Evolutionary conservation across 2,888 invertebrate species (phyloP), one percentile per base, ranked within the genome.

Genomic region (Caenorhabditis imperialis): DNA sequence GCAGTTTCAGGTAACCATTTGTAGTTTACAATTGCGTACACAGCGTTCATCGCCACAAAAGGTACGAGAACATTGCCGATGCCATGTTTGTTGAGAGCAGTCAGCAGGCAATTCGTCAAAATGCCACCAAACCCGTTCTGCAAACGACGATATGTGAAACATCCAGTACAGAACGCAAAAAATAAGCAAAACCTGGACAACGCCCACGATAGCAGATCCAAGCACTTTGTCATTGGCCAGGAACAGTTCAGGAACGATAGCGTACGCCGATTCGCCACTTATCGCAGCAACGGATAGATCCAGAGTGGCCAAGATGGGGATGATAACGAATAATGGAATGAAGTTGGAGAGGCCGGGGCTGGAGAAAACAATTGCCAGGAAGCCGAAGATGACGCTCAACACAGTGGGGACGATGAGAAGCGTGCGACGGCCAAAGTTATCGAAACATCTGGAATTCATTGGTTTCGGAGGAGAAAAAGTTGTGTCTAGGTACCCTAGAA

Each of bases 221-320:
- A 84, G 44, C 5, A 86, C 75, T 51, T 82, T 79, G 54, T 85
- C 84, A 18, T 77, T 76, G 20, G 86, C 84, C 20, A 79, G 69
- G 51, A 85, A 85, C 14, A 85, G 75, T 63, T 85, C 85, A 16
- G 85, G 83, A 10, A 81, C 82, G 22, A 85, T 78, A 14, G 84
- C 79, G 53, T 81, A 85, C 1, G 85, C 85, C 22, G 83, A 77
- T 71, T 84, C 85, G 14, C 84, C 84, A 37, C 84, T 80, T 20
- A 86, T 75, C 38, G 84, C 85, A 2, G 85, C 85, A n/a, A 77
- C 77, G 8, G 80, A 83, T 12, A 85, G 74, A 71, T 85, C 85
- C 7, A 85, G 16, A 8, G 85, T 60, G 16, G 85, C 85, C 14
- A 85, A 53, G 30, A 80, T 37, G 20, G 84, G 82, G 2, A 82